A percentile compares a stretch with the other conserved stretches of the same genome.
These are phyloP conservation scores for Thalassoma bifasciatum DNA, from an alignment of 2,113 vertebrate species.

Conservation along the genomic window DNA sequence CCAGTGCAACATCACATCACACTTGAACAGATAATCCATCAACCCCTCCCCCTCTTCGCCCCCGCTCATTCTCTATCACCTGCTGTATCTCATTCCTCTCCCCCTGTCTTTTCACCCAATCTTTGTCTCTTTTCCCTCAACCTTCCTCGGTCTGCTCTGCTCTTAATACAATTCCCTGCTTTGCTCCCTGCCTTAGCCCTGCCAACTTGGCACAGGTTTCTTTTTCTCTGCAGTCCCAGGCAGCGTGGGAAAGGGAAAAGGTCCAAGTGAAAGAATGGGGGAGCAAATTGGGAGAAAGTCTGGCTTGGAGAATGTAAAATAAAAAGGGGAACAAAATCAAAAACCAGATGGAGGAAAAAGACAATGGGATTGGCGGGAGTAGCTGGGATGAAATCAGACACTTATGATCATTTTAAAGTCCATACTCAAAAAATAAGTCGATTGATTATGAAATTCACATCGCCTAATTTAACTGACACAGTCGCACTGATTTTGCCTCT, in stretches of 20 bases:
- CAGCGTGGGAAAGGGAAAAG: slow-evolving; percentile 75
- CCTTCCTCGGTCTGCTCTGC: slow-evolving; percentile 5
- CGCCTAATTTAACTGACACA: too few relatives aligned
- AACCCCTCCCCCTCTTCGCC: slow-evolving; percentile 7
- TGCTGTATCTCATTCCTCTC: slow-evolving; percentile 1
- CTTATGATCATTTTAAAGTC: not conserved
- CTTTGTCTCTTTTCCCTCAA: not conserved
- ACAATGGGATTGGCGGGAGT: not conserved
- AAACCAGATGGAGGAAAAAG: not conserved
- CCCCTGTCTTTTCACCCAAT: not conserved
- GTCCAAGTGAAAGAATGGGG: slow-evolving; percentile 43
- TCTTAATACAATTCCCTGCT: slow-evolving; percentile 22
- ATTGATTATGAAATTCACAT: too few relatives aligned
- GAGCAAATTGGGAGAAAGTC: slow-evolving; percentile 20
- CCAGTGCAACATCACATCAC: slow-evolving; percentile 61
- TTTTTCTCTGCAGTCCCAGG: slow-evolving; percentile 39
- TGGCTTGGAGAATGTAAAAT: slow-evolving; percentile 10
- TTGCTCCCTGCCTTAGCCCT: slow-evolving; percentile 19
- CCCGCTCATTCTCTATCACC: slow-evolving; percentile 19
- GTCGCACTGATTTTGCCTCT: too few relatives aligned
- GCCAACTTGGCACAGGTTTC: slow-evolving; percentile 58
- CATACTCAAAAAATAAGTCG: not conserved
- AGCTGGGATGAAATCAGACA: not conserved
- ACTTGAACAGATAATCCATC: slow-evolving; percentile 73
- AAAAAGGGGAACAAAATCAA: not conserved